Evolutionary conservation across 2,797 vertebrate genomes (phyloP).

Genomic region (Lepidocolaptes lacrymiger): DNA sequence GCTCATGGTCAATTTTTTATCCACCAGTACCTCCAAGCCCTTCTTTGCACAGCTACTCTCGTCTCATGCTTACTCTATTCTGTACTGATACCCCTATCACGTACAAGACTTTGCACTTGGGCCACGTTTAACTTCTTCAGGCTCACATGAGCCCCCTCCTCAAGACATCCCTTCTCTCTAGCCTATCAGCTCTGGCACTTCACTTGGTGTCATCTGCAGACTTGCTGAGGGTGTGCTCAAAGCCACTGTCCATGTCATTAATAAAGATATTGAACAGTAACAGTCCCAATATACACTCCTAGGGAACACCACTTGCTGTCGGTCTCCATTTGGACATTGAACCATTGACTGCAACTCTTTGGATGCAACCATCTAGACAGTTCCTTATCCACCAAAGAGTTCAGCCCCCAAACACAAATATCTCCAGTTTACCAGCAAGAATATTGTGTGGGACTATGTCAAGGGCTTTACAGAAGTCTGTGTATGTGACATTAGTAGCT

Average conservation of each 20-base stretch:
- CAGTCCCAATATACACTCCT: background rate
- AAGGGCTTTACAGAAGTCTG: background rate
- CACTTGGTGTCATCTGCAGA: background rate
- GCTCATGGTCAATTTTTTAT: background rate
- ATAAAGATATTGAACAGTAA: background rate
- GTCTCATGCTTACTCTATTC: background rate
- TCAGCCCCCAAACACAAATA: background rate
- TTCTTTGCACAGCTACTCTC: background rate
- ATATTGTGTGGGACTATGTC: background rate
- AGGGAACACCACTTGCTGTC: background rate
- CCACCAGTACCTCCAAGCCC: background rate
- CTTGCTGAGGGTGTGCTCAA: background rate
- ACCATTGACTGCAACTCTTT: background rate
- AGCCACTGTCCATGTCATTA: background rate
- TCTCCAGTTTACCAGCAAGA: background rate
- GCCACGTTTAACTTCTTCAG: background rate
- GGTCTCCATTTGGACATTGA: background rate
- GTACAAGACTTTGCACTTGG: background rate
- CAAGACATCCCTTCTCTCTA: background rate
- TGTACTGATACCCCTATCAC: background rate
- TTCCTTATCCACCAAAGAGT: background rate
- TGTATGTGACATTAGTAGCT: background rate
- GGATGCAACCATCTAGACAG: accelerated
- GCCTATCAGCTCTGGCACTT: background rate
- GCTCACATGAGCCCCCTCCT: background rate